A percentile compares a stretch with the other conserved stretches of the same genome.
phyloP scores from a whole-genome alignment of 2,113 vertebrate species.

The Orycteropus afer region DNA sequence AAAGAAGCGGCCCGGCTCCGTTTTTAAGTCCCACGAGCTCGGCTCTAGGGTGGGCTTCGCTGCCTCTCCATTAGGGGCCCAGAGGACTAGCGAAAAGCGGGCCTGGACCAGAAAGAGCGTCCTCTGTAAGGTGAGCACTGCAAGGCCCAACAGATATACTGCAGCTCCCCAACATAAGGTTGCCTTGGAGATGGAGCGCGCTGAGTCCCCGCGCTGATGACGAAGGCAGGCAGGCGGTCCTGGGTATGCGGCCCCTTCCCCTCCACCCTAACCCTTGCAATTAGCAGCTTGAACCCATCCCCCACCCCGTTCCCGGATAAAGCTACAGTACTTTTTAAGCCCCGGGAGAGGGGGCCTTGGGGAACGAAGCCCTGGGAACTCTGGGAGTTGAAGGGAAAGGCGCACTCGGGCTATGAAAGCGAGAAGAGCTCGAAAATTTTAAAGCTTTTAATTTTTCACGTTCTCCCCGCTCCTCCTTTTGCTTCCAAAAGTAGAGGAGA shows the following conservation, averaged over 20 bases:
- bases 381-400: too few relatives aligned
- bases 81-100: too few relatives aligned
- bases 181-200: not conserved
- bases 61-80: not conserved
- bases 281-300: not conserved
- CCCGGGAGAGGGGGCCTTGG: fast-evolving
- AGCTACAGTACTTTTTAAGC: not conserved
- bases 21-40: too few relatives aligned
- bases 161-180: too few relatives aligned
- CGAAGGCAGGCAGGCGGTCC: not conserved
- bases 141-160: too few relatives aligned
- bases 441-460: slow-evolving; percentile 83
- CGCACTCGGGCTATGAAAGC: not conserved
- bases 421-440: slow-evolving; percentile 72
- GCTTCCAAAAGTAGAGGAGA: not conserved
- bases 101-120: too few relatives aligned
- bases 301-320: too few relatives aligned
- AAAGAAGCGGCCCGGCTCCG: not conserved
- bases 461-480: slow-evolving; percentile 57
- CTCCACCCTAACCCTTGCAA: too few relatives aligned
- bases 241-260: not conserved
- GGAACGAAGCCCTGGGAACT: not conserved
- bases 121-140: too few relatives aligned
- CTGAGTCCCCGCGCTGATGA: not conserved
- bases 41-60: too few relatives aligned